Evolutionary conservation across 2,113 vertebrate genomes (phyloP).

Genomic region (Xiphorhynchus elegans): DNA sequence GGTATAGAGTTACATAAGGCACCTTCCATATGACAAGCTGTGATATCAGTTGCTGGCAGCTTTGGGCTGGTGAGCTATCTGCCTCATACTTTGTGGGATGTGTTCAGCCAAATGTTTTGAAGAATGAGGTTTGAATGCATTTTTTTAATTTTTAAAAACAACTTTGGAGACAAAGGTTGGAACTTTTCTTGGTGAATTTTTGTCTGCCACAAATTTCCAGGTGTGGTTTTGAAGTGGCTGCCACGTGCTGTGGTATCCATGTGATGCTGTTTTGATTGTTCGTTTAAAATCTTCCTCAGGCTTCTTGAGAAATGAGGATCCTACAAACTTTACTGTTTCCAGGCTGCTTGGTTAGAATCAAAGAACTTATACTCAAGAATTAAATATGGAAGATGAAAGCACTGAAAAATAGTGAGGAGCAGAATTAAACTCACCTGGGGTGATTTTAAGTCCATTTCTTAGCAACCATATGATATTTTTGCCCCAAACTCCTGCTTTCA

Average conservation of each 20-base stretch:
- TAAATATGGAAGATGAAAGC: background rate
- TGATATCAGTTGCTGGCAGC: background rate
- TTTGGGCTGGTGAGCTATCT: background rate
- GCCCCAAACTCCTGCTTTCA: background rate
- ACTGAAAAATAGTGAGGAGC: background rate
- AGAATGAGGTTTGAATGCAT: background rate
- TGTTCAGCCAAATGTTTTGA: background rate
- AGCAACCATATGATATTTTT: background rate
- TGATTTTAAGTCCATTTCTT: background rate
- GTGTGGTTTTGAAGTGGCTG: background rate
- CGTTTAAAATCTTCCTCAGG: background rate
- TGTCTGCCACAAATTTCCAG: background rate
- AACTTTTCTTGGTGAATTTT: background rate
- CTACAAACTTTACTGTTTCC: background rate
- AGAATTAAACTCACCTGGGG: background rate
- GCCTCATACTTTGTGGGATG: constrained; percentile 14
- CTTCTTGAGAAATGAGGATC: background rate
- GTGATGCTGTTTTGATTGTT: background rate
- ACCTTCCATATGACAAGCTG: constrained; percentile 40
- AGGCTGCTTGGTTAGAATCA: background rate
- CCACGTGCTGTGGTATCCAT: background rate
- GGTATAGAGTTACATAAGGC: constrained; percentile 34
- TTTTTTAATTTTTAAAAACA: background rate
- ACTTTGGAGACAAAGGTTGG: background rate
- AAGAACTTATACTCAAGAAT: background rate